Percentiles rank a stretch among this genome's conserved stretches.
Evolutionary conservation across 2,888 invertebrate genomes (phyloP).

Genomic region (Pristionchus fissidentatus): DNA sequence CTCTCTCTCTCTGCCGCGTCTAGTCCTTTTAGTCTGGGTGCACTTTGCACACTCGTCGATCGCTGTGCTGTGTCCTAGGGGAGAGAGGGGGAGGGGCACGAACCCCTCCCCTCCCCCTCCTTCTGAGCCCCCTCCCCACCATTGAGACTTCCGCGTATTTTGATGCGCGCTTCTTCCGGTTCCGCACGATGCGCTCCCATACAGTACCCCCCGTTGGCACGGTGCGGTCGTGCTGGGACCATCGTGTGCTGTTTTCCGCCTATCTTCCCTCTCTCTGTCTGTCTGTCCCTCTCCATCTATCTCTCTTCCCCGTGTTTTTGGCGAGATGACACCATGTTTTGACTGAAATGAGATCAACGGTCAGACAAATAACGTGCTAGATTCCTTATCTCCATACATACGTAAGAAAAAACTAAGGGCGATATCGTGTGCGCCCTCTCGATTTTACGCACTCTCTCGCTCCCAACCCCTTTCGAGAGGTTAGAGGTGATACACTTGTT

Average conservation of each 20-base stretch:
- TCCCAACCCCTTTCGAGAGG: no score
- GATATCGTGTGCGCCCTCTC: no score
- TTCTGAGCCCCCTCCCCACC: neutral
- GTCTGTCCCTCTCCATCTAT: neutral
- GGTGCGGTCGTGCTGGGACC: neutral
- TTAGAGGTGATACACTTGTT: no score
- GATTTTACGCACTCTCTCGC: no score
- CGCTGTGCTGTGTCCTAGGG: no score
- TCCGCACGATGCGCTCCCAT: neutral
- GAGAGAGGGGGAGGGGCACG: neutral
- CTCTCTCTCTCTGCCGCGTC: conserved; percentile 23
- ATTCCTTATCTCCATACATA: no score
- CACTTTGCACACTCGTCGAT: conserved; percentile 1
- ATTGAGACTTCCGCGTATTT: neutral
- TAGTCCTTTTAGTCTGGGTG: conserved; percentile 11
- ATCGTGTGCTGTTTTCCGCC: neutral
- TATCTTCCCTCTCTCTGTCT: neutral
- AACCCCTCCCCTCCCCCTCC: neutral
- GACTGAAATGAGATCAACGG: no score
- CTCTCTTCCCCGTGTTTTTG: neutral
- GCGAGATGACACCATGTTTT: no score
- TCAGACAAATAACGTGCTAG: no score
- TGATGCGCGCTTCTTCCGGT: neutral
- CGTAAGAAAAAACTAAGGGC: no score
- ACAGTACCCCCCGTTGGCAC: no score